phyloP scores from a whole-genome alignment of 2,113 vertebrate species.

The Bujurquina vittata region DNA sequence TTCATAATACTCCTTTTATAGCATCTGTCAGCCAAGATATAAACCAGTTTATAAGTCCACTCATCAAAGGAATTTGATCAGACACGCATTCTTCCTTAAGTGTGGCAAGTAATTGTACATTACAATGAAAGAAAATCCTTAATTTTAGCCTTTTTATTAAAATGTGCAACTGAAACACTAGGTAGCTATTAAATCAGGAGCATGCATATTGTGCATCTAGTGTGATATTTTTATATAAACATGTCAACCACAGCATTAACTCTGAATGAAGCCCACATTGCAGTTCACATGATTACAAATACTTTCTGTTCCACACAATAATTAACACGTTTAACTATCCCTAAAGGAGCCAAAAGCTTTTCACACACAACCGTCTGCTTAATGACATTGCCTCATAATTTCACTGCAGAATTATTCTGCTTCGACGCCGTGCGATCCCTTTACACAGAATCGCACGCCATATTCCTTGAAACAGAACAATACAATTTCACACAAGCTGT shows the following conservation, averaged over 20 bases:
- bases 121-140: not conserved
- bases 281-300: constrained; percentile 48
- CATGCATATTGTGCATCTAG: not conserved
- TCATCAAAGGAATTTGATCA: too few species aligned
- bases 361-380: constrained; percentile 52
- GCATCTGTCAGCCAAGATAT: too few species aligned
- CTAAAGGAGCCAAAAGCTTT: constrained; percentile 49
- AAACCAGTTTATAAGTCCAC: too few species aligned
- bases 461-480: constrained; percentile 58
- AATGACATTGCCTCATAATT: constrained; percentile 63
- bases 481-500: constrained; percentile 62
- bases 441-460: constrained; percentile 32
- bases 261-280: constrained; percentile 4
- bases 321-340: constrained; percentile 61
- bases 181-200: not conserved
- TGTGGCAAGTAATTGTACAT: not conserved
- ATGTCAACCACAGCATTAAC: constrained; percentile 10
- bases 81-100: too few species aligned
- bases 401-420: constrained; percentile 45
- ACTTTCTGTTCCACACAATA: constrained; percentile 50
- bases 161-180: not conserved
- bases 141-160: not conserved
- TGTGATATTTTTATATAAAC: constrained; percentile 10
- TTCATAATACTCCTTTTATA: too few species aligned
- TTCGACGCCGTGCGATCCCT: constrained; percentile 35